Evolutionary conservation across 2,888 invertebrate genomes (phyloP).

Genomic region (Monopis laevigella): DNA sequence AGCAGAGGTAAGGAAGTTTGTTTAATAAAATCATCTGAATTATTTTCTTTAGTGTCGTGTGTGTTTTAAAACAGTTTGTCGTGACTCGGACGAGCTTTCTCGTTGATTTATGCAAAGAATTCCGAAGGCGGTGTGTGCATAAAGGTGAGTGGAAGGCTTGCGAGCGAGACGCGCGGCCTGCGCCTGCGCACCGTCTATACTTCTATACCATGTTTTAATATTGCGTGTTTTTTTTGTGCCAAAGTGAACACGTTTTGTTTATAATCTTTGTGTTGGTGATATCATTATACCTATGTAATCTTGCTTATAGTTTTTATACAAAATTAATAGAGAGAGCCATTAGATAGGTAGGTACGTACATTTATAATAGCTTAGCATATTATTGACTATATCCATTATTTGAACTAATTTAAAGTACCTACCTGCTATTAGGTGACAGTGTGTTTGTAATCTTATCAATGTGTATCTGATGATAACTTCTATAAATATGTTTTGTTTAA

Average conservation of each 20-base stretch:
- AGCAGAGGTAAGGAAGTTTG: slow-evolving; percentile 59
- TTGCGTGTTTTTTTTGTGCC: slow-evolving; percentile 31
- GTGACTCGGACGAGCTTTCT: slow-evolving; percentile 47
- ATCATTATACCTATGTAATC: no score
- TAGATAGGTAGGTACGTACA: no score
- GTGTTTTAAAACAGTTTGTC: slow-evolving; percentile 26
- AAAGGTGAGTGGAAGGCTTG: slow-evolving; percentile 49
- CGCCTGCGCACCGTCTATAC: slow-evolving; percentile 43
- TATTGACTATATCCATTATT: no score
- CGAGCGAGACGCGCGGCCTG: slow-evolving; percentile 46
- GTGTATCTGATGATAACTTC: no score
- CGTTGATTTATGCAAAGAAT: slow-evolving; percentile 64
- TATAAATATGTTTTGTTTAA: no score
- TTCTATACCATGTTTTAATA: slow-evolving; percentile 33
- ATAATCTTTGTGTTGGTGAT: slow-evolving; percentile 1
- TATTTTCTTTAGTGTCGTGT: background rate
- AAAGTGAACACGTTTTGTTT: slow-evolving; percentile 38
- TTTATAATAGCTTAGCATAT: no score
- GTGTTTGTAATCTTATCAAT: no score
- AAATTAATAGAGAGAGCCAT: no score
- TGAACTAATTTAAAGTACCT: no score
- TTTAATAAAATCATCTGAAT: slow-evolving; percentile 27
- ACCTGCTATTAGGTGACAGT: no score
- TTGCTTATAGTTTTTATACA: no score
- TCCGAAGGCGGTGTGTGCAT: slow-evolving; percentile 58